phyloP scores from a whole-genome alignment of 2,113 vertebrate species.

The Myotis lucifugus region DNA sequence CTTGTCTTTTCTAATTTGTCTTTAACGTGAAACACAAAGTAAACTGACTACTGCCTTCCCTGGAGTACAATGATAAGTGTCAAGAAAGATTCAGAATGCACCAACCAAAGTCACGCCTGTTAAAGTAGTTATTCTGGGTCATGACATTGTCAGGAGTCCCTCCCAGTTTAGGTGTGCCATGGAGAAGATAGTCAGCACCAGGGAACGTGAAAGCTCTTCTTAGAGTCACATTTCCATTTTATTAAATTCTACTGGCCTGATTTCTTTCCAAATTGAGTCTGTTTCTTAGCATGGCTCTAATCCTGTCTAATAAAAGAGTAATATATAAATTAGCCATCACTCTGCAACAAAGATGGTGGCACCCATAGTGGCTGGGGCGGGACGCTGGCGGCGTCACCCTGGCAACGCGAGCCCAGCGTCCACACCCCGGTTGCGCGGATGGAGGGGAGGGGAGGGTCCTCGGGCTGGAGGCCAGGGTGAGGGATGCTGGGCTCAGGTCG shows the following conservation, averaged over 20 bases:
- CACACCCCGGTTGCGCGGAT: too few species aligned
- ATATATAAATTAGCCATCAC: too few species aligned
- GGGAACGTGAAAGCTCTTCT: conserved; percentile 9
- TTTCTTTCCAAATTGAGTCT: conserved; percentile 59
- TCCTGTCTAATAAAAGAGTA: not conserved
- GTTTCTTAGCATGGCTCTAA: conserved; percentile 46
- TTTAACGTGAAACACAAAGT: conserved; percentile 24
- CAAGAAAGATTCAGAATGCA: not conserved
- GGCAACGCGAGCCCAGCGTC: too few species aligned
- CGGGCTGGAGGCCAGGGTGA: too few species aligned
- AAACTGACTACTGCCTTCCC: not conserved
- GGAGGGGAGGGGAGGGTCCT: too few species aligned
- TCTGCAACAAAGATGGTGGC: too few species aligned
- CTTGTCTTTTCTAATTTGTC: not conserved
- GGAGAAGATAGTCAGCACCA: not conserved
- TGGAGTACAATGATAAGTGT: not conserved
- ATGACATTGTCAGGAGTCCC: not conserved
- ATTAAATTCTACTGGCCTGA: conserved; percentile 58
- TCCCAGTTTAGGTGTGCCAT: not conserved
- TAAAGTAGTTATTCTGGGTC: not conserved
- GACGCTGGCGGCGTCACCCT: too few species aligned
- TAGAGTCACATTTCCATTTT: conserved; percentile 50
- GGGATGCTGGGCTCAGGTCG: too few species aligned
- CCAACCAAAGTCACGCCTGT: not conserved
- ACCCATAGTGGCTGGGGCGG: too few species aligned